Base-by-base conservation (phyloP, 2,888 invertebrate genomes). In the Myopa testacea region DNA sequence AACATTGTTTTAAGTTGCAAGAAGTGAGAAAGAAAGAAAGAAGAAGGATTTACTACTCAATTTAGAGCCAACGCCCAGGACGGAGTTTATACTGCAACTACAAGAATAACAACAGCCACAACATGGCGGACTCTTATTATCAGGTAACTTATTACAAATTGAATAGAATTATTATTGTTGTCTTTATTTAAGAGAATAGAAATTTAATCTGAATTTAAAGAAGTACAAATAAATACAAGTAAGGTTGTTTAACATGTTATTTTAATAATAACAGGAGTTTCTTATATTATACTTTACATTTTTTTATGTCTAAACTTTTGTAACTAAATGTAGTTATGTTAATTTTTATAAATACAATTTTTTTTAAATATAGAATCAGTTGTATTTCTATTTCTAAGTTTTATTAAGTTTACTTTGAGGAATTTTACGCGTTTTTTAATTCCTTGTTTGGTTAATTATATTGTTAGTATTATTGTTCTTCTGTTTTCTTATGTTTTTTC, bases 51-150 rank as follows among this genome's bases (percentile, higher is more conserved):
- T 52, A 19, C 55, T 34, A 1, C 8, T 50, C 19, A 16, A 26
- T 65, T 65, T 3, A 10, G n/a, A 40, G n/a, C 8, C 58, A 19
- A 45, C 65, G 58, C 19, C 16, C 37, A 52, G 16, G 14, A 50
- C 34, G 12, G 50, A 52, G 37, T 16, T 19, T 37, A 34, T 8
- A 3, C 34, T 37, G 12, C 45, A 45, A 45, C 45, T 45, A 45
- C 7, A 10, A 45, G 7, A 45, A 8, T 10, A 45, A 45, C 34
- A 60, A 62, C 73, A 75, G 76, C 78, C 68, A 83, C 82, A 88
- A 85, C 85, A 89, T 89, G 89, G 89, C 89, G 85, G 89, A 89
- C 85, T 89, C 89, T 80, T 89, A 89, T 84, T 89, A 89, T 86
- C 89, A 89, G 89, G 89, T 89, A 85, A 87, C 85, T 81, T 14